phyloP scores from a whole-genome alignment of 2,113 vertebrate species.

The Garra rufa region DNA sequence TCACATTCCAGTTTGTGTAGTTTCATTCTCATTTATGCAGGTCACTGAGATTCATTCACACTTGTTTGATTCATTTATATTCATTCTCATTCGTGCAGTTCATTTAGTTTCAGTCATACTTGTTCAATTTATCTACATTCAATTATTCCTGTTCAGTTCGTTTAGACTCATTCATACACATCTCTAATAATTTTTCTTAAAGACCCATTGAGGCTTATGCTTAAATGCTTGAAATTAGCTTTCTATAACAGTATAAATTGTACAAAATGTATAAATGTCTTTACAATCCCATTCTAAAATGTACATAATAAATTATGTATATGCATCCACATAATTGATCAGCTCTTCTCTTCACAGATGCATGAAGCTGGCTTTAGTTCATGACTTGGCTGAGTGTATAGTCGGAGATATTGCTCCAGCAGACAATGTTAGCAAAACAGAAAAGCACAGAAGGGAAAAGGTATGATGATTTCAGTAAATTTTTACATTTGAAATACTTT shows the following conservation, averaged over 20 bases:
- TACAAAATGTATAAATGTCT: neutral
- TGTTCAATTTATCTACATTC: too few relatives aligned
- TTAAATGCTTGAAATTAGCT: neutral
- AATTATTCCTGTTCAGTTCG: too few relatives aligned
- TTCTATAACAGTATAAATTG: neutral
- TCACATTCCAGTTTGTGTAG: too few relatives aligned
- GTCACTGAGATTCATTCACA: too few relatives aligned
- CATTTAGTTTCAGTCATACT: too few relatives aligned
- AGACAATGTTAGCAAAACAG: slow-evolving; percentile 93
- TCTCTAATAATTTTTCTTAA: neutral
- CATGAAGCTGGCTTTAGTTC: slow-evolving; percentile 91
- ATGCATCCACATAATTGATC: too few relatives aligned
- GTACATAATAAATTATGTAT: too few relatives aligned
- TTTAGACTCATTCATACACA: neutral
- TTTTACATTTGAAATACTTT: neutral
- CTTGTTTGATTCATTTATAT: too few relatives aligned
- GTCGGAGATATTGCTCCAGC: slow-evolving; percentile 97
- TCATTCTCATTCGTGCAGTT: too few relatives aligned
- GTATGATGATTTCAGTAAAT: slow-evolving; percentile 61
- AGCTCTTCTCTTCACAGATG: slow-evolving; percentile 76
- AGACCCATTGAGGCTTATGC: neutral
- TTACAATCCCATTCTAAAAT: too few relatives aligned
- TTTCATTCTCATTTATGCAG: too few relatives aligned
- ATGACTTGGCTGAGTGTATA: slow-evolving; percentile 98
- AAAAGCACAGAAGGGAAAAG: slow-evolving; percentile 93